Conservation (phyloP, 2,888 invertebrate genomes). For the Protula sp. region DNA sequence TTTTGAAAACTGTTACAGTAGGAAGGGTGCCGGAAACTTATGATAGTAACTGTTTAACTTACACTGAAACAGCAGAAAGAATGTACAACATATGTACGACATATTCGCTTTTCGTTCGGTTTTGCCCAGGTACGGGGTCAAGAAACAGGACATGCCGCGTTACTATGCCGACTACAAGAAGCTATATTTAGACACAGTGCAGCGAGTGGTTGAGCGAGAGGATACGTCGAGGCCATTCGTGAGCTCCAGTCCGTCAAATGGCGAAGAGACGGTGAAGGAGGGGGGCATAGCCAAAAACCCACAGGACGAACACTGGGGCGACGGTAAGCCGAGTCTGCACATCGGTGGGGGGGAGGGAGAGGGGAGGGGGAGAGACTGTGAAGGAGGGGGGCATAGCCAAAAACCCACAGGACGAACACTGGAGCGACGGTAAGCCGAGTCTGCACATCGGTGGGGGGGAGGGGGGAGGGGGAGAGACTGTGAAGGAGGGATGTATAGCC, state of each 20-base stretch:
- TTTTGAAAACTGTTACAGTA: no score
- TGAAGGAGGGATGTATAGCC: constrained; percentile 71
- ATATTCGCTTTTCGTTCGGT: no score
- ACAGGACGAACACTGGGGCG: constrained; percentile 74
- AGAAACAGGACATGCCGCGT: no score
- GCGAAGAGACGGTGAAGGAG: constrained; percentile 57
- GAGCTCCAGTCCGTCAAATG: constrained; percentile 76
- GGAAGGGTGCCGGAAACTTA: no score
- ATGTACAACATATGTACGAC: no score
- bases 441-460: no score
- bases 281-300: constrained; percentile 76
- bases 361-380: constrained; percentile 39
- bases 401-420: constrained; percentile 72
- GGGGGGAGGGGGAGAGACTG: constrained; percentile 41
- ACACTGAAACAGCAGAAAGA: no score
- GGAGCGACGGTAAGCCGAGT: constrained; percentile 83
- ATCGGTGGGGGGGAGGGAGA: no score
- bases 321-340: no score
- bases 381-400: constrained; percentile 70
- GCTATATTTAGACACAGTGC: constrained; percentile 75
- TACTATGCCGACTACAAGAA: constrained; percentile 67
- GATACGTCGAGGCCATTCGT: constrained; percentile 64
- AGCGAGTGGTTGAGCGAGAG: constrained; percentile 59
- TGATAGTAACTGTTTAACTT: no score
- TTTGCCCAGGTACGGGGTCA: no score